Base-by-base conservation (phyloP, 2,888 invertebrate genomes). In the Autographa pulchrina region DNA sequence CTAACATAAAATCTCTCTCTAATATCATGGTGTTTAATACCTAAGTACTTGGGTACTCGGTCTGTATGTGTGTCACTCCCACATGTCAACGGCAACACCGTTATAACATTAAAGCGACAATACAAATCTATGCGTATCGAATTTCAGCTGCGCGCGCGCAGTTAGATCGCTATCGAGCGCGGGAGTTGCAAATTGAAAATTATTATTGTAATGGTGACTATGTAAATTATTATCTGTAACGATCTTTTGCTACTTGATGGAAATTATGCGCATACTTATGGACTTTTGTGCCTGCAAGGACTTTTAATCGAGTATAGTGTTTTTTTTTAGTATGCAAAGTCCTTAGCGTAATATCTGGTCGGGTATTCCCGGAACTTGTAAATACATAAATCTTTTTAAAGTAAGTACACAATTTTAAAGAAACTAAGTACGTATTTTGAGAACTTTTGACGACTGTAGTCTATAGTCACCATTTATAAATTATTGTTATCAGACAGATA, bases 61-160 rank as follows among this genome's bases (percentile, higher is more conserved):
- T 66, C 54, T 43, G 61, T 78, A 83, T 78, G 86, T 84, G 70
- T 84, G 84, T 86, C 86, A 84, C 80, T 85, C 77, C 81, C 74
- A 82, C 84, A 82, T 82, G 75, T 75, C 77, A 75, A 68, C 70
- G 67, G 62, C 80, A 70, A 75, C 83, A 86, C 90, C 90, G 91
- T 89, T 91, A 89, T 79, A 56, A 25, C 82, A 89, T 88, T 87
- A 88, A 81, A 78, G 85, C 80, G 88, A 90, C 90, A 90, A 90
- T 89, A 86, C 88, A 81, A 85, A 86, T 82, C 84, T 83, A 82
- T 83, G 91, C 90, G 91, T 86, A 85, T 86, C 91, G 87, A 91
- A 91, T 91, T 85, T 77, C 81, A 81, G 81, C 82, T 64, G 89
- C 86, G 87, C 88, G 86, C 79, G 84, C 86, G 82, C 81, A 83